Base-by-base conservation (phyloP, 1,140 invertebrate species). In the Prorops nasuta region DNA sequence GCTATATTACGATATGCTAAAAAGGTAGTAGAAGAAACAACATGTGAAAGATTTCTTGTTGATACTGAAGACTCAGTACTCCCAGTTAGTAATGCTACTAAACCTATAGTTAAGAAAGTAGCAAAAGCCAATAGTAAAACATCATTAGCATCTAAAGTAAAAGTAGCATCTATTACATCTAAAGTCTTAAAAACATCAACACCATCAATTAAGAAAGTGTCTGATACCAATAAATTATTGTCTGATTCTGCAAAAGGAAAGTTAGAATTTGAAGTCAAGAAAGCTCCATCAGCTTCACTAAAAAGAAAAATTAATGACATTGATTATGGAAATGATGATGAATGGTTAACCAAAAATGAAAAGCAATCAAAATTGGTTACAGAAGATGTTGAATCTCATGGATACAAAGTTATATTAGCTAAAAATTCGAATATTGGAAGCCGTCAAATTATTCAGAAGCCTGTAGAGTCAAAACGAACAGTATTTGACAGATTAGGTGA, bases 1-100 rank as follows among this genome's bases (percentile, higher is more conserved):
- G 84, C 86, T 3, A 89, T 91, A 51, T 63, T 90, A 1, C 83
- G 86, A 59, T 87, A 90, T 74, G 84, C 87, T 0, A 88, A 88
- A 64, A 78, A 80, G 56, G 84, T 86, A 8, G 80, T 85, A 37
- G 81, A 81, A 53, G 81, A 86, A 64, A 75, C 70, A 14, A 77
- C 73, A 0, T 76, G 83, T 76, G 69, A 79, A 47, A 66, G 60
- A 42, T 76, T 77, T 47, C 48, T 77, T 1, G 72, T 77, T 2
- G 72, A 73, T 14, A 63, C 74, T 0, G 71, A 72, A 21, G 73
- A 75, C 31, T 15, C 53, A 0, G 37, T 44, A 22, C 39, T 49
- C 6, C 18, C 36, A 18, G 38, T 44, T 4, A 65, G 64, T 48
- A 18, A 19, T 12, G 9, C 49, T 0, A 4, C 49, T 0, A 68